Conservation (phyloP, 2,113 vertebrate genomes). For the Thryonomys swinderianus region DNA sequence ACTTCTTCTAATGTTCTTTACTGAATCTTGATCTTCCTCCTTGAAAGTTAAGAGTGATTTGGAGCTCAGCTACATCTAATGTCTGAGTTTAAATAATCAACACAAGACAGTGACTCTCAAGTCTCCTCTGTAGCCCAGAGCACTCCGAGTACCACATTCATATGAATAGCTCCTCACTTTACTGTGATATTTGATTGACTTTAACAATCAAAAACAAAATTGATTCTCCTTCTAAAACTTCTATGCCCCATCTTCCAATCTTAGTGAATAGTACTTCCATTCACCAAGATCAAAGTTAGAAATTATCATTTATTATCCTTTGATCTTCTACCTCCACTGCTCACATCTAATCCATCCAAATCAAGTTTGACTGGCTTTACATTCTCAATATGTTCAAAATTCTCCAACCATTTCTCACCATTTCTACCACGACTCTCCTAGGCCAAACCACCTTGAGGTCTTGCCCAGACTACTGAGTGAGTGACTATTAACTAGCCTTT, state of each 20-base stretch:
- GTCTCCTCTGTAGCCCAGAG: background rate
- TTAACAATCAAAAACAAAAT: constrained; percentile 30
- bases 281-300: background rate
- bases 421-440: background rate
- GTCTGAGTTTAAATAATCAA: constrained; percentile 1
- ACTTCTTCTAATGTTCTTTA: background rate
- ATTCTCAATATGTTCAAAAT: background rate
- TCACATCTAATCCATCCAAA: background rate
- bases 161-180: constrained; percentile 5
- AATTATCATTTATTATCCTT: background rate
- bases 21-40: background rate
- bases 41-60: background rate
- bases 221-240: background rate
- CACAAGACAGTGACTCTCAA: background rate
- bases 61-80: background rate
- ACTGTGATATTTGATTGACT: constrained; percentile 20
- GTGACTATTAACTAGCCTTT: background rate
- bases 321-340: background rate
- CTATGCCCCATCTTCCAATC: background rate
- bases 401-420: background rate
- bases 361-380: background rate
- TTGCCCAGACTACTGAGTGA: background rate
- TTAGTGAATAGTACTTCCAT: background rate
- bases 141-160: background rate
- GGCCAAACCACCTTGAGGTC: background rate